Conservation (phyloP, 2,888 invertebrate species). For the Saturnia pavonia region DNA sequence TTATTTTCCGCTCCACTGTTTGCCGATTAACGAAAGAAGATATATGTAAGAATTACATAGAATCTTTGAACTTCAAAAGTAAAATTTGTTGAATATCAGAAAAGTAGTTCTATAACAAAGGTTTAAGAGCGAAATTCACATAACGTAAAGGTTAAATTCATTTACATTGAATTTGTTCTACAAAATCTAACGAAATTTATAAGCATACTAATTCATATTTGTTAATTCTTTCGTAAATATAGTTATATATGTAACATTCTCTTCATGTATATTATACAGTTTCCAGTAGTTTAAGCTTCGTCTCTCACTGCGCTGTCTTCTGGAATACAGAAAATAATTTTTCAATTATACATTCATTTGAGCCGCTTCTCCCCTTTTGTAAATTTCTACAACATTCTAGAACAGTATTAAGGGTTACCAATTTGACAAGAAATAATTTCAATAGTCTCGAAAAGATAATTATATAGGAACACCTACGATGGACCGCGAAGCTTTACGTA, state of each 20-base stretch:
- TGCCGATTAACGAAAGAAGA: background rate
- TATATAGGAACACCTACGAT: too few species aligned
- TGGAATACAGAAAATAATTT: slow-evolving; percentile 37
- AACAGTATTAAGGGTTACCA: too few species aligned
- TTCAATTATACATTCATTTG: background rate
- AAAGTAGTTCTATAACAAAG: background rate
- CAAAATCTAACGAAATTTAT: background rate
- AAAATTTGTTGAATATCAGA: background rate
- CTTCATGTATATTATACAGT: slow-evolving; percentile 4
- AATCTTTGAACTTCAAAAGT: background rate
- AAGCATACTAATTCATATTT: slow-evolving; percentile 1
- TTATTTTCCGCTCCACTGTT: background rate
- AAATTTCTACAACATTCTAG: too few species aligned
- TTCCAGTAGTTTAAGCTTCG: slow-evolving; percentile 57
- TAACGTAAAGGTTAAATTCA: background rate
- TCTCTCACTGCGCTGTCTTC: slow-evolving; percentile 59
- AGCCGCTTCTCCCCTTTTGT: background rate
- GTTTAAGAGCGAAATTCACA: background rate
- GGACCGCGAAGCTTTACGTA: too few species aligned
- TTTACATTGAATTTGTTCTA: background rate
- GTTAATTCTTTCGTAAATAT: background rate
- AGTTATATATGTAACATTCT: background rate
- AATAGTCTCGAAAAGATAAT: too few species aligned
- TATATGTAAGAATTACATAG: background rate
- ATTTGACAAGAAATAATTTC: too few species aligned